A percentile compares a stretch with the other conserved stretches of the same genome.
phyloP scores from a whole-genome alignment of 2,888 invertebrate genomes.

The Ennomos fuscantarius region DNA sequence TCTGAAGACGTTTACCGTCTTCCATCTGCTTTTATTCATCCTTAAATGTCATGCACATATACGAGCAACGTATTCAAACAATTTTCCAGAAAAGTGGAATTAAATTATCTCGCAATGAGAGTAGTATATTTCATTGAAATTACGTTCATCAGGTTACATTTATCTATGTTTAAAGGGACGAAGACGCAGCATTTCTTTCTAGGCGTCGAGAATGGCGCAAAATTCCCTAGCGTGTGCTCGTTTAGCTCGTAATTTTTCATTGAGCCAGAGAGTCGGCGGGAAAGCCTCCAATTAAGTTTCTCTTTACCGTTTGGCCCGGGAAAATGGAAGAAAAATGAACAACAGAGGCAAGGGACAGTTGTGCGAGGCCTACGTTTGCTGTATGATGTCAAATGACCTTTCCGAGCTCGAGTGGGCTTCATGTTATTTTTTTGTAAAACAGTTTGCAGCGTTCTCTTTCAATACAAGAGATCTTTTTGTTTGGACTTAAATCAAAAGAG shows the following conservation, averaged over 20 bases:
- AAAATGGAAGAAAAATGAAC: conserved; percentile 81
- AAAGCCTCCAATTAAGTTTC: conserved; percentile 85
- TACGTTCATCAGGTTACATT: conserved; percentile 72
- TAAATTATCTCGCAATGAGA: conserved; percentile 67
- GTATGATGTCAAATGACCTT: conserved; percentile 67
- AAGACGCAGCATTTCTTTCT: conserved; percentile 73
- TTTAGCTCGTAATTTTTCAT: conserved; percentile 85
- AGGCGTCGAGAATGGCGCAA: conserved; percentile 68
- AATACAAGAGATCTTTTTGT: conserved; percentile 37
- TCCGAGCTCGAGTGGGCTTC: conserved; percentile 45
- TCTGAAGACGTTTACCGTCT: conserved; percentile 14
- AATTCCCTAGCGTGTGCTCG: conserved; percentile 82
- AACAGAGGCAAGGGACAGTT: conserved; percentile 72
- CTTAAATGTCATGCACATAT: conserved; percentile 16
- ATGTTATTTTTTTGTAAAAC: conserved; percentile 45
- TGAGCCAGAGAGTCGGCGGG: conserved; percentile 79
- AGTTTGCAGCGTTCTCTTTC: conserved; percentile 44
- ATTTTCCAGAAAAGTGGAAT: conserved; percentile 53
- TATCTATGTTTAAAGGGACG: conserved; percentile 67
- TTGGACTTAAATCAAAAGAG: conserved; percentile 10
- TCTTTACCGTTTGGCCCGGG: conserved; percentile 79
- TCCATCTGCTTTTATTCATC: conserved; percentile 16
- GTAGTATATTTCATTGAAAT: conserved; percentile 69
- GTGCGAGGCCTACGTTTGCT: conserved; percentile 50
- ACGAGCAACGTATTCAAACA: conserved; percentile 39